phyloP scores from a whole-genome alignment of 2,113 vertebrate genomes.

The Melanerpes aurifrons region DNA sequence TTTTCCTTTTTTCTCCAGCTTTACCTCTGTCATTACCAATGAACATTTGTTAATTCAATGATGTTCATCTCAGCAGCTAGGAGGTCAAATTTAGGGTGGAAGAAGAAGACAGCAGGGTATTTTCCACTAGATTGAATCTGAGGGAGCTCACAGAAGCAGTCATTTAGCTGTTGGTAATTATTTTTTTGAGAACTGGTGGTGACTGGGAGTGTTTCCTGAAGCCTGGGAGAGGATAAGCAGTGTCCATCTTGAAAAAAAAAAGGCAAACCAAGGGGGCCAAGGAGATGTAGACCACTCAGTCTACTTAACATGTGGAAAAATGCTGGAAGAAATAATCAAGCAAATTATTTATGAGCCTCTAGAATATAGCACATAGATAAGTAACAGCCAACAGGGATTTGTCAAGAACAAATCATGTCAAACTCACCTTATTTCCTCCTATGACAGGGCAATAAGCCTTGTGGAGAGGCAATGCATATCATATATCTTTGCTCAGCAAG shows the following conservation, averaged over 20 bases:
- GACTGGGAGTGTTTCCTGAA: not conserved
- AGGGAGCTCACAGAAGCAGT: not conserved
- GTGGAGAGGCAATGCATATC: conserved; percentile 57
- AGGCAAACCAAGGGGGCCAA: not conserved
- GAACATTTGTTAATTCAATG: not conserved
- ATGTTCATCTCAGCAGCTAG: not conserved
- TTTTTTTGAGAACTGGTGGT: not conserved
- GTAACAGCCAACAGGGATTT: conserved; percentile 67
- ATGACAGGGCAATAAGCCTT: conserved; percentile 63
- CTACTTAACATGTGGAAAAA: conserved; percentile 22
- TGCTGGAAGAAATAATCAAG: conserved; percentile 51
- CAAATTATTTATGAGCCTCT: conserved; percentile 65
- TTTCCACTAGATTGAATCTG: not conserved
- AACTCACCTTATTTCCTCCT: conserved; percentile 63
- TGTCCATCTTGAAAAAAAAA: not conserved
- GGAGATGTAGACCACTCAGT: not conserved
- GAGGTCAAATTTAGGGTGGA: not conserved
- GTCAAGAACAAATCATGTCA: conserved; percentile 65
- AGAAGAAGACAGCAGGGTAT: not conserved
- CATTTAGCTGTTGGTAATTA: not conserved
- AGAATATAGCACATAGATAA: conserved; percentile 47
- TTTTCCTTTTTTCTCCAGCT: not conserved
- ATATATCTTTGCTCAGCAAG: conserved; percentile 18
- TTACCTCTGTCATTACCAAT: not conserved
- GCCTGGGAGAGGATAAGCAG: not conserved